These are phyloP conservation scores for Drosophila watanabei DNA, from an alignment of 1,140 invertebrate genomes.

Conservation along the genomic window DNA sequence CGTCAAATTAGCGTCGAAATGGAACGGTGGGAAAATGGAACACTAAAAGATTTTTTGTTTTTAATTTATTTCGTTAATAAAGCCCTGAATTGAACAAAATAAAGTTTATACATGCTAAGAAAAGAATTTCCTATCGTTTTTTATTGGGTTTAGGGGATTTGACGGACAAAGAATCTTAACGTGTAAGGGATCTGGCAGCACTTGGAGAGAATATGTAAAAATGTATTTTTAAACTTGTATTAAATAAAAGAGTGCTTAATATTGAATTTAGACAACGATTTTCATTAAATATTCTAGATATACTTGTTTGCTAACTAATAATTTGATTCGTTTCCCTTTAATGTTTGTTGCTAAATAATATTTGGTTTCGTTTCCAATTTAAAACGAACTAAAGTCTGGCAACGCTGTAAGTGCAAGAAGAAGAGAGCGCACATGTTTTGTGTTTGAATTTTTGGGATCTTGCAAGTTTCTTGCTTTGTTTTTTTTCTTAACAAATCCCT, in stretches of 20 bases:
- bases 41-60: too few species aligned
- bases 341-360: not conserved
- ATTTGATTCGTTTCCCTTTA: too few species aligned
- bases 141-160: too few species aligned
- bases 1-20: too few species aligned
- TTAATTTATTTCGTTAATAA: too few species aligned
- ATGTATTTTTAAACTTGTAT: not conserved
- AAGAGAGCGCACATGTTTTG: conserved; percentile 2
- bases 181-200: not conserved
- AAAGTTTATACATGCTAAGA: too few species aligned
- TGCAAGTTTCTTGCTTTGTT: not conserved
- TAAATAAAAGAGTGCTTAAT: not conserved
- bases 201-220: not conserved
- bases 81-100: too few species aligned
- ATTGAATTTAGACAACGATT: not conserved
- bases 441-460: not conserved
- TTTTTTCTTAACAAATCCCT: not conserved
- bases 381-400: not conserved
- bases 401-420: not conserved
- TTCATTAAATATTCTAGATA: not conserved
- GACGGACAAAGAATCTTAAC: too few species aligned
- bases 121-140: too few species aligned
- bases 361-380: not conserved
- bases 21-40: too few species aligned
- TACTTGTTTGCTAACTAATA: not conserved